These are phyloP conservation scores for Anas platyrhynchos DNA, from an alignment of 2,113 vertebrate genomes.

Conservation along the genomic window DNA sequence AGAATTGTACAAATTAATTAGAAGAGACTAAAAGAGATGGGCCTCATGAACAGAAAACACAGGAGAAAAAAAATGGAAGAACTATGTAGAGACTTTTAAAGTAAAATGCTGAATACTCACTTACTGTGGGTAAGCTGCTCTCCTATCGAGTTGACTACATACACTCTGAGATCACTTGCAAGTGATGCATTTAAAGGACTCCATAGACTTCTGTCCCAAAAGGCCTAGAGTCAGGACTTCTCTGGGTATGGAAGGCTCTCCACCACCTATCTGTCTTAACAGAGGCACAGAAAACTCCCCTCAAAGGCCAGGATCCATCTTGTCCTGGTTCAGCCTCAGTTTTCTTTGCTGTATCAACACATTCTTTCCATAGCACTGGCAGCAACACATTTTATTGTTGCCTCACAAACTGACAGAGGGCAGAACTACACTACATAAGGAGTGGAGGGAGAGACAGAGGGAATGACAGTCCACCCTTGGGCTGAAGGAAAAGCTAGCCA, in stretches of 20 bases:
- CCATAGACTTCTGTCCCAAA: background rate
- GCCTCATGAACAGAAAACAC: background rate
- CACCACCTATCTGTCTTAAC: background rate
- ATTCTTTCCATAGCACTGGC: too few species aligned
- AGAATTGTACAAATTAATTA: background rate
- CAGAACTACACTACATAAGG: background rate
- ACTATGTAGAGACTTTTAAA: background rate
- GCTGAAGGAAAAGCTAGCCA: background rate
- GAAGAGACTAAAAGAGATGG: background rate
- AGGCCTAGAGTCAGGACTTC: background rate
- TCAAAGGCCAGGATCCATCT: background rate
- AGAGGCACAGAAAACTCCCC: background rate
- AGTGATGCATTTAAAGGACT: background rate
- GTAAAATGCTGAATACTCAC: background rate
- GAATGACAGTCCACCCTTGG: background rate
- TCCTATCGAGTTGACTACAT: background rate
- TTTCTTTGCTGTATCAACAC: background rate
- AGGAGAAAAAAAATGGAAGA: background rate
- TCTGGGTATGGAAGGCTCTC: background rate
- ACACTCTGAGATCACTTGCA: background rate
- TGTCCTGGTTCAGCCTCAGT: background rate
- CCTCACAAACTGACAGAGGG: background rate
- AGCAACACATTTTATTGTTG: background rate
- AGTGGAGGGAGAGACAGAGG: background rate
- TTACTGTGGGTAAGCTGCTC: background rate